These are phyloP conservation scores for Podabrus alpinus DNA, from an alignment of 2,888 invertebrate genomes.

Conservation along the genomic window DNA sequence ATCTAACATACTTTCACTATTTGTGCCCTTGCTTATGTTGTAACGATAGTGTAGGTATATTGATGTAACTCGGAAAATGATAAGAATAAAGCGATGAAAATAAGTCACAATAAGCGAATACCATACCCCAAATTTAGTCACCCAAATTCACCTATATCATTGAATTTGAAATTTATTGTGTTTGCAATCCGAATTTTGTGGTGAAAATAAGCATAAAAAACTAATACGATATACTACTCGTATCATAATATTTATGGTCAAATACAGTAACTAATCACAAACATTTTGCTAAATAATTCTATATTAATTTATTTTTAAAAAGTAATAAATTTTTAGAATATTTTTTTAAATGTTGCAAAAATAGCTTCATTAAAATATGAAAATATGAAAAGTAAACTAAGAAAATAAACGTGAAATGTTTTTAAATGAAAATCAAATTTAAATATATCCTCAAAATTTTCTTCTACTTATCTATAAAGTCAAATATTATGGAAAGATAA, in stretches of 20 bases:
- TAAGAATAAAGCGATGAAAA: not conserved
- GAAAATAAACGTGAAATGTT: too few species aligned
- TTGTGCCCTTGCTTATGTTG: not conserved
- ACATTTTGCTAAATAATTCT: not conserved
- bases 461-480: not conserved
- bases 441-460: too few species aligned
- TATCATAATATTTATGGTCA: not conserved
- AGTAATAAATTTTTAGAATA: too few species aligned
- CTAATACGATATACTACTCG: not conserved
- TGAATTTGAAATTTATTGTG: not conserved
- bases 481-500: not conserved
- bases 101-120: not conserved
- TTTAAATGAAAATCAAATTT: too few species aligned
- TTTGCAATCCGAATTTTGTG: not conserved
- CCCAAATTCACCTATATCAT: not conserved
- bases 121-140: not conserved
- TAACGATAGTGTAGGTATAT: not conserved
- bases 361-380: too few species aligned
- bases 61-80: not conserved
- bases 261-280: not conserved
- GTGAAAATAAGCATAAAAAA: not conserved
- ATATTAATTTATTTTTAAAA: too few species aligned
- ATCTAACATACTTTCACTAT: not conserved
- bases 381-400: too few species aligned
- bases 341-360: too few species aligned